phyloP scores from a whole-genome alignment of 2,797 vertebrate species.

The Malacoraja senta region DNA sequence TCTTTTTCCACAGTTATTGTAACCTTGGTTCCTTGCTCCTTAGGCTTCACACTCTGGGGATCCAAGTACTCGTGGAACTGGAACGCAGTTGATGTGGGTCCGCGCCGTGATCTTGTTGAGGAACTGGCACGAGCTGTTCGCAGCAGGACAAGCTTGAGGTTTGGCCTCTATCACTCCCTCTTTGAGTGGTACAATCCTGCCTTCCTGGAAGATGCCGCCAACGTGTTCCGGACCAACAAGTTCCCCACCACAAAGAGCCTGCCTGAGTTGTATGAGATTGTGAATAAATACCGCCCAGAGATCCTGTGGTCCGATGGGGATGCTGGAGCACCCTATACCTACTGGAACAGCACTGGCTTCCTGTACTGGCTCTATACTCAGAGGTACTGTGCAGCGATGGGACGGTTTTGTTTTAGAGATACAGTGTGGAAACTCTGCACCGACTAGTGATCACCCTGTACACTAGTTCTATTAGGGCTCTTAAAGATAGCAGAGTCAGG shows the following conservation, averaged over 20 bases:
- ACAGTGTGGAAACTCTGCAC: no score
- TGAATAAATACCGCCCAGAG: constrained; percentile 76
- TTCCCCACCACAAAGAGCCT: constrained; percentile 75
- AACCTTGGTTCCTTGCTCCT: constrained; percentile 35
- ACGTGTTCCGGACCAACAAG: constrained; percentile 59
- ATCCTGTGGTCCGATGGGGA: constrained; percentile 90
- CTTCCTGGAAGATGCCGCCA: constrained; percentile 65
- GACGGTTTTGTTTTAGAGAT: no score
- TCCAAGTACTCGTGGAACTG: constrained; percentile 89
- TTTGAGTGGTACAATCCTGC: constrained; percentile 95
- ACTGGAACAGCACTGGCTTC: constrained; percentile 96
- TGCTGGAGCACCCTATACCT: constrained; percentile 71
- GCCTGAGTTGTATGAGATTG: constrained; percentile 84
- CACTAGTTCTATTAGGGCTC: no score
- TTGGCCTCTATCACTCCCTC: constrained; percentile 90
- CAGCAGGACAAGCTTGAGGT: constrained; percentile 61
- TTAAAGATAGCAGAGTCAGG: no score
- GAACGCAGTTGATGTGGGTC: constrained; percentile 82
- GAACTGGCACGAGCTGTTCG: constrained; percentile 72
- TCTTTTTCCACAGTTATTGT: neutral
- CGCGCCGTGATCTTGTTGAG: constrained; percentile 73
- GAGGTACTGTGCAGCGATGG: constrained; percentile 57
- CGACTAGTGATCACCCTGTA: no score
- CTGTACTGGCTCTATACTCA: constrained; percentile 95
- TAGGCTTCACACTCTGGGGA: constrained; percentile 89